Conservation (phyloP, 35 echinoderm and acorn worm genomes). For the Ptychodera flava region DNA sequence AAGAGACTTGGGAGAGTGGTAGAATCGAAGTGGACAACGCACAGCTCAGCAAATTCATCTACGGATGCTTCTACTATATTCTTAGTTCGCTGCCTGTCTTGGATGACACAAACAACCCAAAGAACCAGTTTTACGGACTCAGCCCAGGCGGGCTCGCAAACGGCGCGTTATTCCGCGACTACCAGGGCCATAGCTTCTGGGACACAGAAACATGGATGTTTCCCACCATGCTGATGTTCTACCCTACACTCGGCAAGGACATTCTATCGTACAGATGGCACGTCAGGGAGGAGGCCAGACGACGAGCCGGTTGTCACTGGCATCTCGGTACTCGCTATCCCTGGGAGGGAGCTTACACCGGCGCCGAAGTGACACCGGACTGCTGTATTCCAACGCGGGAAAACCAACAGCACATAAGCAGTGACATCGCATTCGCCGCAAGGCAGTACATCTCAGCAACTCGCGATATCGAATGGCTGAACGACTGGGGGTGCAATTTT, state of each 20-base stretch:
- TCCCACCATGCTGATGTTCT: not conserved
- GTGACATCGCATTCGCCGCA: not conserved
- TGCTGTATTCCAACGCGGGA: not conserved
- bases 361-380: not conserved
- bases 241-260: not conserved
- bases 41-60: not conserved
- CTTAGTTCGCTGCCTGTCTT: not conserved
- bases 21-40: not conserved
- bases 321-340: slow-evolving; percentile 76
- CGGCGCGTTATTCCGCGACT: not conserved
- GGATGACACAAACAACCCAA: not conserved
- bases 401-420: not conserved
- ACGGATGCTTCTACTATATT: not conserved
- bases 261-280: not conserved
- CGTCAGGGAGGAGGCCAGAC: slow-evolving; percentile 45
- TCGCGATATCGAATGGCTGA: not conserved
- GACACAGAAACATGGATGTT: not conserved
- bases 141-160: not conserved
- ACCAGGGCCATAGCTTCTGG: not conserved
- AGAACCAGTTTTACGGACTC: not conserved
- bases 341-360: slow-evolving; percentile 74
- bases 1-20: not conserved
- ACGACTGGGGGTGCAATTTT: not conserved
- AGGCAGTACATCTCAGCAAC: not conserved
- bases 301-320: slow-evolving; percentile 51